These are phyloP conservation scores for Drosophila kambysellisi DNA, from an alignment of 2,888 invertebrate species.

Conservation along the genomic window DNA sequence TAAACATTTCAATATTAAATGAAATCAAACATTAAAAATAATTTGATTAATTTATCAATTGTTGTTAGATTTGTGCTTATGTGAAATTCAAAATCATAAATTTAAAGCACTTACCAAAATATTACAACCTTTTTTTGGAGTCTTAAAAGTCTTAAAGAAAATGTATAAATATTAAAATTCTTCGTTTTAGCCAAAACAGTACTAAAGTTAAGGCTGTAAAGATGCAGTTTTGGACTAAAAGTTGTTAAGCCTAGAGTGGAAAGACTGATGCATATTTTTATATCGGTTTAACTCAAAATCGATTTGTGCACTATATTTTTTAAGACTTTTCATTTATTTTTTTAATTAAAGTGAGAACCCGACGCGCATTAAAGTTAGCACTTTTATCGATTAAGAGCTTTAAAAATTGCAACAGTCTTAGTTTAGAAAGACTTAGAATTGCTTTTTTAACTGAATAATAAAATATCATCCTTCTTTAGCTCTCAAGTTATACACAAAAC, in stretches of 20 bases:
- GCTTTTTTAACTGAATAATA: neutral
- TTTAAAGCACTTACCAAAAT: neutral
- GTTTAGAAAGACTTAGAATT: neutral
- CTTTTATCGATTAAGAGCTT: neutral
- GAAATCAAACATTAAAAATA: rapidly evolving
- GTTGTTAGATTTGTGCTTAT: neutral
- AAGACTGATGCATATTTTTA: neutral
- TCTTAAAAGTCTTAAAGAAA: neutral
- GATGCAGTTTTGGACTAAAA: neutral
- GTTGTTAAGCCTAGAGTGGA: neutral
- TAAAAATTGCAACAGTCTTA: neutral
- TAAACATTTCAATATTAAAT: neutral
- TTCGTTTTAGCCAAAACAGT: neutral
- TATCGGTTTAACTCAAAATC: neutral
- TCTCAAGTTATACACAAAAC: too few relatives aligned
- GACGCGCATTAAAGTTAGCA: neutral
- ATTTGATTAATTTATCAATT: neutral
- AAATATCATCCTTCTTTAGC: too few relatives aligned
- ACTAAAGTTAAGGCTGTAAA: neutral
- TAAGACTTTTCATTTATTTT: too few relatives aligned
- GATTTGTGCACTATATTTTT: neutral
- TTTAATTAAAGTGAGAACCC: too few relatives aligned
- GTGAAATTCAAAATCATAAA: neutral
- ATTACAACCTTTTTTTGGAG: neutral
- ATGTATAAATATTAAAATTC: neutral